A percentile compares a stretch with the other conserved stretches of the same genome.
phyloP scores from a whole-genome alignment of 2,888 invertebrate species.

The Xanthorhoe spadicearia region DNA sequence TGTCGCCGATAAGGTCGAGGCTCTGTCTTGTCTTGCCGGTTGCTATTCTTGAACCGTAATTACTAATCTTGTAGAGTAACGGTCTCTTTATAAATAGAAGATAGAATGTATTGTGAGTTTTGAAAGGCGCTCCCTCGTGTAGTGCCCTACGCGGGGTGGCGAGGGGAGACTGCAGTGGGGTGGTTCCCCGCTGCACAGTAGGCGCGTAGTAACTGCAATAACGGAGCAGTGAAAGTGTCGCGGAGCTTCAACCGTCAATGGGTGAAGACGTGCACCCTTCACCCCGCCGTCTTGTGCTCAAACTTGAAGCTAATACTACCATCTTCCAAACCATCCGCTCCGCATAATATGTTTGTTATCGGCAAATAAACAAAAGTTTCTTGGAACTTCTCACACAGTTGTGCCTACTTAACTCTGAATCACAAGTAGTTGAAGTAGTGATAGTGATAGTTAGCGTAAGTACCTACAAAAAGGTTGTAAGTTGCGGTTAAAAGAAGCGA shows the following conservation, averaged over 20 bases:
- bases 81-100: slow-evolving; percentile 44
- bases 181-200: slow-evolving; percentile 75
- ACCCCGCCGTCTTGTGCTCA: slow-evolving; percentile 79
- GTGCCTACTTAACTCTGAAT: slow-evolving; percentile 17
- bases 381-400: slow-evolving; percentile 27
- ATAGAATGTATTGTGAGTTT: slow-evolving; percentile 69
- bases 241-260: slow-evolving; percentile 84
- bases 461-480: slow-evolving; percentile 19
- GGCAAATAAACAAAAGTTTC: slow-evolving; percentile 37
- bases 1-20: slow-evolving; percentile 68
- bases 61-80: slow-evolving; percentile 38
- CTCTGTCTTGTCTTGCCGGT: slow-evolving; percentile 48
- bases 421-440: no score
- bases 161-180: slow-evolving; percentile 80
- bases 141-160: slow-evolving; percentile 69
- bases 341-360: slow-evolving; percentile 46
- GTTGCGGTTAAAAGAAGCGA: slow-evolving; percentile 20
- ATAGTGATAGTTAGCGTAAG: slow-evolving; percentile 34
- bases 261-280: slow-evolving; percentile 82
- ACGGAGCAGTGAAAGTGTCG: slow-evolving; percentile 85
- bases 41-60: slow-evolving; percentile 49
- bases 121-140: slow-evolving; percentile 72
- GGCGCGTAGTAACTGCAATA: slow-evolving; percentile 85
- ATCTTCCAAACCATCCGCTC: slow-evolving; percentile 58
- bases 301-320: slow-evolving; percentile 79